Base-by-base conservation (phyloP, 2,797 vertebrate species). In the Phylloscopus collybita region DNA sequence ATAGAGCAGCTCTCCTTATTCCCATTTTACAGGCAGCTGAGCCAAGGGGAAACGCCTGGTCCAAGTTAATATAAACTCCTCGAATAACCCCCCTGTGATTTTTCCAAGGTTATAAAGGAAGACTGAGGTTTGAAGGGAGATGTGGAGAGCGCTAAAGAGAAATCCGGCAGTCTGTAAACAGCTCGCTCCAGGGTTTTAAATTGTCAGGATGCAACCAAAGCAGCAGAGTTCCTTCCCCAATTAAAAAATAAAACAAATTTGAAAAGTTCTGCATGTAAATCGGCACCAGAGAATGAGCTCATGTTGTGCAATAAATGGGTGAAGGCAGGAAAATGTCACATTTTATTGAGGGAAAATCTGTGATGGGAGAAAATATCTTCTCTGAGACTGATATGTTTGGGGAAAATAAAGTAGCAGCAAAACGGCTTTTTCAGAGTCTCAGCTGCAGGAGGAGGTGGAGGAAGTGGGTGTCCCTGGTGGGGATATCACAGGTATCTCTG, bases 281-380 rank as follows among this genome's bases (percentile, higher is more conserved):
- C 1, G 3, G 50, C 65, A 60, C 27, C 12, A 9, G 91, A 82
- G 86, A 74, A 71, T 30, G 67, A 83, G 92, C 42, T 91, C 30
- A 2, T 57, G 86, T 60, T 72, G 88, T 57, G 81, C 84, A 71
- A 40, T 92, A 87, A 93, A 89, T 80, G 80, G 79, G 84, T 13
- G 72, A 92, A 96, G 86, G 91, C 75, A 78, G 88, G 91, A 65
- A 93, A 92, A 87, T 85, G 86, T 89, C 94, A 93, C 38, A 20
- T 94, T 96, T 94, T 92, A 95, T 91, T 47, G 74, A 80, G 71
- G 75, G 26, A 70, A 70, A 72, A 64, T 70, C 23, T 73, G 92
- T 85, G 92, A 91, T 0, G 2, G 51, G 94, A 88, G 61, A 79
- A 83, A 80, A n/a, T 44, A 23, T 85, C 74, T 89, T 81, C n/a